Evolutionary conservation across 2,888 invertebrate genomes (phyloP), one percentile per base, ranked within the genome.

Genomic region (Lypha dubia): DNA sequence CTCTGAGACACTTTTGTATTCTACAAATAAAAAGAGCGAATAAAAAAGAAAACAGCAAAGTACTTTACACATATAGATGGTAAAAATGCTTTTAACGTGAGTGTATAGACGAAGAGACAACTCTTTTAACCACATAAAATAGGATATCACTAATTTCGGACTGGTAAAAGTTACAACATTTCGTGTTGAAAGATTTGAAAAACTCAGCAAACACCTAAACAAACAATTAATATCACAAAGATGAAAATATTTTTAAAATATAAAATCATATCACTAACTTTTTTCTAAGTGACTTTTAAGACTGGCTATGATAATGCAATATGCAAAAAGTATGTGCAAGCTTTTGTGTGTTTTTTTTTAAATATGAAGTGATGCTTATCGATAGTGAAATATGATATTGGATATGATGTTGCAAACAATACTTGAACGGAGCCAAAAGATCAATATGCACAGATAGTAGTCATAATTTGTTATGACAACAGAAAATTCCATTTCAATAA

Each of bases 281-380:
- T 28, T 5, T 28, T 56, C 3, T 11, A 58, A 35, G 4, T 17
- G 20, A 35, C n/a, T 35, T 58, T 5, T 17, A 35, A 35, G 22
- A 32, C 41, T 32, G 13, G 1, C 53, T 20, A 7, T 17, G 20
- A 41, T n/a, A 22, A 5, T 44, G 9, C 17, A 32, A 28, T 17
- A 20, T 67, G 24, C 68, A 73, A 1, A 24, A 20, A 58, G 32
- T 76, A 46, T 73, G 44, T 70, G n/a, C 63, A 60, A 70, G 49
- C 71, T 60, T 75, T 62, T 81, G 56, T 79, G 70, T 84, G 58
- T 88, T 88, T 88, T 89, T 71, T 88, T 88, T 88, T 89, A 90
- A 89, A 90, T 90, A 90, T 90, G 87, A 90, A 89, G 89, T 90
- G 90, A 90, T 90, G 90, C 89, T 90, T 90, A 90, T 90, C 91